Percentiles rank a stretch among this genome's conserved stretches.
These are phyloP conservation scores for Brachionus rotundiformis DNA, from an alignment of 1,140 invertebrate species.

Conservation along the genomic window DNA sequence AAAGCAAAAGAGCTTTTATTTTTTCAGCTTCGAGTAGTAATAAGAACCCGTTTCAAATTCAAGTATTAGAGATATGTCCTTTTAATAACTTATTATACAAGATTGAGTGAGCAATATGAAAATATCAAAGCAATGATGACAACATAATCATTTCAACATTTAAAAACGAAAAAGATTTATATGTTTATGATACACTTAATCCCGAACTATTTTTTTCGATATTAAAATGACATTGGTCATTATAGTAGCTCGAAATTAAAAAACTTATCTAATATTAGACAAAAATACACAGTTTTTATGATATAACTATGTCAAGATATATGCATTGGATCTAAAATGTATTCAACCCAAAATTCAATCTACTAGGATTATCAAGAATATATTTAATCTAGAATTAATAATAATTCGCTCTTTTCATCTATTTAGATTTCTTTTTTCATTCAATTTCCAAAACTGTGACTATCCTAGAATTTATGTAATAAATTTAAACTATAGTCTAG, in stretches of 20 bases:
- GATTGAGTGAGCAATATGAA: background rate
- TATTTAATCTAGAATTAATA: conserved; percentile 45
- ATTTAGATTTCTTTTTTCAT: background rate
- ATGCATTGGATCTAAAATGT: conserved; percentile 24
- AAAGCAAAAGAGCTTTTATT: background rate
- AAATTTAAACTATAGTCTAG: background rate
- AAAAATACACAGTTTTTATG: conserved; percentile 37
- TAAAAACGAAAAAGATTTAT: conserved; percentile 38
- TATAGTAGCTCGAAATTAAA: conserved; percentile 2
- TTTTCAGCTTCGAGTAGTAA: background rate
- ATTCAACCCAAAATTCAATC: conserved; percentile 40
- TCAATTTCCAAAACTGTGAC: background rate
- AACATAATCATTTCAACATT: conserved; percentile 47
- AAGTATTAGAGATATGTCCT: conserved; percentile 22
- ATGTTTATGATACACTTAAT: conserved; percentile 48
- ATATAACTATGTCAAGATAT: conserved; percentile 43
- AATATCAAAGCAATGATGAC: conserved; percentile 29
- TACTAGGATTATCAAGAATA: conserved; percentile 41
- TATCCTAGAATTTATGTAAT: conserved; percentile 4
- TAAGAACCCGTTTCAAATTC: background rate
- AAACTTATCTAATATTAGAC: conserved; percentile 37
- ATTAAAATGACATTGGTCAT: conserved; percentile 39
- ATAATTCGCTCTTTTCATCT: background rate
- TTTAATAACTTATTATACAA: conserved; percentile 32
- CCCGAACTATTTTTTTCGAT: conserved; percentile 26